phyloP scores from a whole-genome alignment of 2,797 vertebrate species.

The Ceyx erithaca region DNA sequence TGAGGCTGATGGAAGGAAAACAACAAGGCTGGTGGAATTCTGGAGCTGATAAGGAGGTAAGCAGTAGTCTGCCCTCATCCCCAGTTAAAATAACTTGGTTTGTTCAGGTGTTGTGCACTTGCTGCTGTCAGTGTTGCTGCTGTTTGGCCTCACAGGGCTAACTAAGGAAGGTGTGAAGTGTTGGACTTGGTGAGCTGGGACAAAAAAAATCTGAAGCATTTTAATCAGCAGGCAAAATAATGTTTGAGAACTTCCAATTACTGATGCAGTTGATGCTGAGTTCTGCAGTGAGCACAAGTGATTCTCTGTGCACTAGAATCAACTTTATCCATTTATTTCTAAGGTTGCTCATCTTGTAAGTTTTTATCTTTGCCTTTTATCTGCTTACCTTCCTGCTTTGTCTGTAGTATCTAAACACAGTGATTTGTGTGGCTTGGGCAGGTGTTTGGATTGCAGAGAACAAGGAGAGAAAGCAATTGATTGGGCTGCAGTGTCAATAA shows the following conservation, averaged over 20 bases:
- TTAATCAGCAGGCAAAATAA: neutral
- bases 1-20: neutral
- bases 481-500: conserved; percentile 25
- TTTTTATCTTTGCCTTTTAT: neutral
- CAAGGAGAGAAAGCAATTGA: conserved; percentile 27
- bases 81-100: neutral
- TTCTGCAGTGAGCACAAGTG: neutral
- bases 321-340: neutral
- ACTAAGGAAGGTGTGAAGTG: neutral
- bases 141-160: neutral
- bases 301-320: neutral
- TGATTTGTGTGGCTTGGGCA: conserved; percentile 6
- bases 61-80: neutral
- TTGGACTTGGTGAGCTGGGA: neutral
- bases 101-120: neutral
- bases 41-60: neutral
- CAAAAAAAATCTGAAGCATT: neutral
- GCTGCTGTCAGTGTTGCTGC: neutral
- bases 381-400: neutral
- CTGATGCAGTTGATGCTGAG: neutral
- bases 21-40: neutral
- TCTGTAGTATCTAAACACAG: neutral
- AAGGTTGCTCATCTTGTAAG: neutral
- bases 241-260: neutral
- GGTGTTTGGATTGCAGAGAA: conserved; percentile 14